A percentile compares a stretch with the other conserved stretches of the same genome.
These are phyloP conservation scores for Ambastaia sidthimunki DNA, from an alignment of 2,797 vertebrate species.

Conservation along the genomic window DNA sequence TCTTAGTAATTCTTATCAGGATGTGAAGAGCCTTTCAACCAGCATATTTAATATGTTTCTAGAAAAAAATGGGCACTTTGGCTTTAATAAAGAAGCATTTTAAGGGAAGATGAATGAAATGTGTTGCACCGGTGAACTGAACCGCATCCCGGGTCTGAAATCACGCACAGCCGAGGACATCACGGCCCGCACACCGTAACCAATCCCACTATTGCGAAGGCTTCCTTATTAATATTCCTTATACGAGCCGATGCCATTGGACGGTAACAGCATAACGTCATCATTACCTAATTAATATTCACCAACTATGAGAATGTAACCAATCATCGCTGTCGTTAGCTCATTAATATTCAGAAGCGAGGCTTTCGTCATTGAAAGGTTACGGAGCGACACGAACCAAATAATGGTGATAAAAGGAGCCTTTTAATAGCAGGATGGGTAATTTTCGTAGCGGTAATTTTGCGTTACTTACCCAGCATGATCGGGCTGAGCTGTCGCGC, in stretches of 20 bases:
- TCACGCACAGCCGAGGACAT: too few species aligned
- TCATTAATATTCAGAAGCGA: slow-evolving; percentile 18
- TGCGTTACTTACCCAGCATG: slow-evolving; percentile 89
- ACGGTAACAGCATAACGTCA: background rate
- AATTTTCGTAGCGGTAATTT: background rate
- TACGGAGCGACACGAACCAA: background rate
- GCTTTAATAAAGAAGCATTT: too few species aligned
- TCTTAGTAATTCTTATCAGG: too few species aligned
- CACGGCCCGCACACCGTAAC: background rate
- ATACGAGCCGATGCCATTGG: background rate
- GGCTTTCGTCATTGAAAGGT: background rate
- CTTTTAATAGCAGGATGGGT: slow-evolving; percentile 26
- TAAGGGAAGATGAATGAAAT: too few species aligned
- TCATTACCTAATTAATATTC: background rate
- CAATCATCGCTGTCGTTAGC: background rate
- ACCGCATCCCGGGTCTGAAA: too few species aligned
- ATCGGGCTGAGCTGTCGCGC: slow-evolving; percentile 94
- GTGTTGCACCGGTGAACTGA: too few species aligned
- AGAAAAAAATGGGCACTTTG: too few species aligned
- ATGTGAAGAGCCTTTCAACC: too few species aligned
- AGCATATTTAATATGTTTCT: too few species aligned
- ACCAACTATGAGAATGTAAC: background rate
- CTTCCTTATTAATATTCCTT: background rate
- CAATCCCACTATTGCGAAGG: background rate
- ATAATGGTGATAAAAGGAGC: background rate